A percentile compares a stretch with the other conserved stretches of the same genome.
Evolutionary conservation across 1,140 invertebrate species (phyloP).

Genomic region (Hylaeus volcanicus): DNA sequence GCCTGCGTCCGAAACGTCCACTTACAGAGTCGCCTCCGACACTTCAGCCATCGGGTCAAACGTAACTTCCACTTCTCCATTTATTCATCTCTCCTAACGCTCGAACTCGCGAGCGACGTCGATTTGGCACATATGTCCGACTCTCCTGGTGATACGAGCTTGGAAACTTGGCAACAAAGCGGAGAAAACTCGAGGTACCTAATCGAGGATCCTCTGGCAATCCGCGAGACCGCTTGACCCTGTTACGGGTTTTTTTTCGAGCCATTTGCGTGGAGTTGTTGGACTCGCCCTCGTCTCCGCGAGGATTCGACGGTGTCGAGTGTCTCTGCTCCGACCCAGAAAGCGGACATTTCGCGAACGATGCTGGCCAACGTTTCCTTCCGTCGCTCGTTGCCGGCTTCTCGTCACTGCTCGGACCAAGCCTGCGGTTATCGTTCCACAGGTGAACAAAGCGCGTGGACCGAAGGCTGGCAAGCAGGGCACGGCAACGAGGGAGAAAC

Average conservation of each 20-base stretch:
- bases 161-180: no score
- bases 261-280: no score
- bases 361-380: neutral
- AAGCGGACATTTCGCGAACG: constrained; percentile 9
- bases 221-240: neutral
- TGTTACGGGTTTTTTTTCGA: neutral
- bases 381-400: constrained; percentile 16
- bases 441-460: neutral
- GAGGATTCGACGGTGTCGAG: no score
- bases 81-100: no score
- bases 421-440: neutral
- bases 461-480: neutral
- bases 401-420: neutral
- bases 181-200: no score
- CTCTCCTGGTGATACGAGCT: neutral
- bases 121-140: neutral
- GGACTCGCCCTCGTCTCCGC: no score
- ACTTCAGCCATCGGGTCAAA: no score
- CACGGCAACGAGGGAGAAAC: constrained; percentile 20
- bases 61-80: no score
- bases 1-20: constrained; percentile 30
- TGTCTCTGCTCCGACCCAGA: neutral
- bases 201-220: neutral
- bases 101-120: neutral
- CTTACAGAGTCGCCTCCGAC: neutral